Percentiles rank a stretch among this genome's conserved stretches.
phyloP scores from a whole-genome alignment of 1,140 invertebrate species.

The Tetramorium alpestre region DNA sequence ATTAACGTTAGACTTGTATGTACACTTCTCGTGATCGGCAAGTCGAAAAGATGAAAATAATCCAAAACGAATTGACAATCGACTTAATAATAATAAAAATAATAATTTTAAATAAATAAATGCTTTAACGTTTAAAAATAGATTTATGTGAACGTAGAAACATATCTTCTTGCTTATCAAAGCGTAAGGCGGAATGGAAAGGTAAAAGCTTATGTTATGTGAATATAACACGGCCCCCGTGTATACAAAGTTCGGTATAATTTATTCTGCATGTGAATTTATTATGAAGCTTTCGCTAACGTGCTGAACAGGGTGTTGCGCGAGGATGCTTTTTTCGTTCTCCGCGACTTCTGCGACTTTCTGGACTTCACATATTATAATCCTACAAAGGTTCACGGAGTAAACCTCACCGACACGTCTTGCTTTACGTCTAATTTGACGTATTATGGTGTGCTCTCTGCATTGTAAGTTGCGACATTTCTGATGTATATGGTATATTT shows the following conservation, averaged over 20 bases:
- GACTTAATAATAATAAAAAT: not conserved
- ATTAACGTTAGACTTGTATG: not conserved
- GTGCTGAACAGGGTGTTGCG: slow-evolving; percentile 35
- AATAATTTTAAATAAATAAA: not conserved
- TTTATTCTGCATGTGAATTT: slow-evolving; percentile 66
- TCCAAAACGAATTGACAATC: not conserved
- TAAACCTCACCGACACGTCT: slow-evolving; percentile 26
- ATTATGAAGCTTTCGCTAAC: slow-evolving; percentile 56
- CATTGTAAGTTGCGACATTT: not conserved
- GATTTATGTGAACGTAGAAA: not conserved
- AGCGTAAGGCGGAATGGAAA: slow-evolving; percentile 20
- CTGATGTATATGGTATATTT: slow-evolving; percentile 8
- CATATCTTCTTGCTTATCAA: slow-evolving; percentile 17
- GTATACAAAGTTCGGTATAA: slow-evolving; percentile 60
- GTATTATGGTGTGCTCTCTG: slow-evolving; percentile 40
- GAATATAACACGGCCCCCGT: slow-evolving; percentile 20
- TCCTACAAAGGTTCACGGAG: slow-evolving; percentile 66
- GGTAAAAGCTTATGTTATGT: not conserved
- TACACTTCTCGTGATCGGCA: not conserved
- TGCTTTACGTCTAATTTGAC: slow-evolving; percentile 61
- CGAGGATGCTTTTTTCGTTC: slow-evolving; percentile 32
- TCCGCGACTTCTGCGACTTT: slow-evolving; percentile 61
- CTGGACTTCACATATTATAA: slow-evolving; percentile 50
- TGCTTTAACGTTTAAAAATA: not conserved
- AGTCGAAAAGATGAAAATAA: not conserved